These are phyloP conservation scores for Raillietiella orientalis DNA, from an alignment of 2,888 invertebrate species.

Conservation along the genomic window DNA sequence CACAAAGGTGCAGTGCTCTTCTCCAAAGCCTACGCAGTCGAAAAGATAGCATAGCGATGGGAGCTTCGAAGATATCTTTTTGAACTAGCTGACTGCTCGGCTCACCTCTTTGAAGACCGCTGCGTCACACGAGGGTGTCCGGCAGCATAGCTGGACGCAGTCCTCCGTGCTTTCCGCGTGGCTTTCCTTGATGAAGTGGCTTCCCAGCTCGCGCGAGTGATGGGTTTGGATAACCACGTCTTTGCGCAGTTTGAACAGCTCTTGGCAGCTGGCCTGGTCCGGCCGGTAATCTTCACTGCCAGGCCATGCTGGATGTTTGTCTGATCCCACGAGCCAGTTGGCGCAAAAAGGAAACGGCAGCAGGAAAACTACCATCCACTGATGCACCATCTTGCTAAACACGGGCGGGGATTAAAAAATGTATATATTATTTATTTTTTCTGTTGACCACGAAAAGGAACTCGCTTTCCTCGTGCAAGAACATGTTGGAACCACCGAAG, in stretches of 20 bases:
- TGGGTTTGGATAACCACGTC: constrained; percentile 70
- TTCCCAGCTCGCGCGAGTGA: constrained; percentile 59
- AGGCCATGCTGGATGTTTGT: neutral
- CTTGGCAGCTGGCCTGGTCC: constrained; percentile 21
- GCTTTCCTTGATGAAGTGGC: constrained; percentile 51
- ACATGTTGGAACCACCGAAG: too few relatives aligned
- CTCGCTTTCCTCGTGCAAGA: too few relatives aligned
- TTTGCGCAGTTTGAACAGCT: constrained; percentile 48
- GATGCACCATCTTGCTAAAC: neutral
- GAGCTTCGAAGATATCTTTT: too few relatives aligned
- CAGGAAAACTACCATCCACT: neutral
- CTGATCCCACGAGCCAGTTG: constrained; percentile 1
- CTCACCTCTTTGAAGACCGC: constrained; percentile 76
- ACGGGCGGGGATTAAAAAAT: constrained; percentile 1
- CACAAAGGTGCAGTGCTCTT: too few relatives aligned
- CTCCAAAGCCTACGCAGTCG: too few relatives aligned
- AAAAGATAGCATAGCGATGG: too few relatives aligned
- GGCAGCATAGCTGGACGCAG: constrained; percentile 56
- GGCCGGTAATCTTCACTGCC: too few relatives aligned
- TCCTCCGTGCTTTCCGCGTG: constrained; percentile 39
- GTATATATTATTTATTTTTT: too few relatives aligned
- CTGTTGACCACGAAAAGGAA: too few relatives aligned
- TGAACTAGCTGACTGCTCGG: too few relatives aligned
- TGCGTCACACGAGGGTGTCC: constrained; percentile 54
- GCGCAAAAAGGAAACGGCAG: neutral